Percentiles rank a stretch among this genome's conserved stretches.
Conservation (phyloP, 2,888 invertebrate species). For the Hypselothyrea guttata region DNA sequence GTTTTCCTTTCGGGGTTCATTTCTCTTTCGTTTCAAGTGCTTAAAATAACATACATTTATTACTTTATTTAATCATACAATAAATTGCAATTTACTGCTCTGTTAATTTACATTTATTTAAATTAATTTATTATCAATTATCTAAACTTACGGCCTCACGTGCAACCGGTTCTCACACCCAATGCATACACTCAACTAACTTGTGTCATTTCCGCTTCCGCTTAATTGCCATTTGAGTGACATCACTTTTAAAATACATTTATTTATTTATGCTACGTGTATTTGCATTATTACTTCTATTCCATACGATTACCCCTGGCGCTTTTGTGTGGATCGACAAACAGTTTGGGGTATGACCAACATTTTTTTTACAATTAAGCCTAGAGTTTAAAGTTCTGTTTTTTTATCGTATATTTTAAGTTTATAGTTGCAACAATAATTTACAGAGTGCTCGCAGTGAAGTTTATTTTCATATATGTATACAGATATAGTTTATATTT, state of each 20-base stretch:
- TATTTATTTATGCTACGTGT: constrained; percentile 14
- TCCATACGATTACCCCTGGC: constrained; percentile 13
- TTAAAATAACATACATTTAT: constrained; percentile 63
- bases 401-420: constrained; percentile 27
- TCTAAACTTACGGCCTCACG: constrained; percentile 55
- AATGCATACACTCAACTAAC: constrained; percentile 30
- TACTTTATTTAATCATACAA: constrained; percentile 18
- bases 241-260: constrained; percentile 62
- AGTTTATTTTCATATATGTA: constrained; percentile 32
- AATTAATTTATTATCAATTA: constrained; percentile 60
- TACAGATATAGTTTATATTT: constrained; percentile 41
- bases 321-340: constrained; percentile 14
- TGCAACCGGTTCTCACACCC: constrained; percentile 31
- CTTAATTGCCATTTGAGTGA: constrained; percentile 53
- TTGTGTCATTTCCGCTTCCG: constrained; percentile 26
- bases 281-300: constrained; percentile 22
- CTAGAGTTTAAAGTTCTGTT: constrained; percentile 41
- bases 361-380: constrained; percentile 45
- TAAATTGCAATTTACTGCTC: constrained; percentile 27
- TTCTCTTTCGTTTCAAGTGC: constrained; percentile 39
- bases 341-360: constrained; percentile 30
- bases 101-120: constrained; percentile 46
- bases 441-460: constrained; percentile 60
- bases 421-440: constrained; percentile 65
- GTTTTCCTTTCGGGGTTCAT: constrained; percentile 25